Evolutionary conservation across 2,888 invertebrate genomes (phyloP), one percentile per base, ranked within the genome.

Genomic region (Eugnorisma glareosa): DNA sequence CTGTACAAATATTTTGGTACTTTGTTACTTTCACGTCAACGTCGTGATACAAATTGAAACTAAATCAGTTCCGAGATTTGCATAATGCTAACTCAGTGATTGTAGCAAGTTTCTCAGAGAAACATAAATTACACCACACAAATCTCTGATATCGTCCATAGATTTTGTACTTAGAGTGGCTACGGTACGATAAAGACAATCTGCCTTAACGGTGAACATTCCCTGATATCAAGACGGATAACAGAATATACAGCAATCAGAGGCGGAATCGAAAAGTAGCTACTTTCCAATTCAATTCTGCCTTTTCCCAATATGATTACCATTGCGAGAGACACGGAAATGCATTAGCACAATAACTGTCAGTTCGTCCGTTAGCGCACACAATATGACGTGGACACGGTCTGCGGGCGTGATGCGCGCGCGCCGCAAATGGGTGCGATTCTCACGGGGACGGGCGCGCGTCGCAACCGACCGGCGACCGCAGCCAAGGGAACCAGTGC

Each of bases 271-370:
- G 80, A 85, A 86, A 82, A 84, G 85, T 73, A 79, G 77, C 73
- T 79, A 72, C 79, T 87, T 87, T 84, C 80, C 83, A 84, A 84
- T 88, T 88, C 84, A 88, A 88, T 88, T 83, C 75, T 69, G 28
- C 75, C 69, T 79, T 83, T 84, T 85, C 68, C 83, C 88, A 86
- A 87, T 86, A 83, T 85, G 87, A 88, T 86, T 83, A 79, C 74
- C 80, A 87, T 85, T 87, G 74, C 86, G 77, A 79, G 80, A 84
- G 86, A 87, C 86, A 88, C 89, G 91, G 92, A 93, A 93, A 91
- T 92, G 91, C 91, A 92, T 92, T 90, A 91, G 91, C 90, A 90
- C 90, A 91, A 91, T 93, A 92, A 92, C 93, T 92, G 93, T 92
- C 91, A 86, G 88, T 88, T 84, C 78, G 88, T 90, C 92, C 92